A percentile compares a stretch with the other conserved stretches of the same genome.
phyloP scores from a whole-genome alignment of 92 coral and sea anemone genomes.

The Phenganax marumi region DNA sequence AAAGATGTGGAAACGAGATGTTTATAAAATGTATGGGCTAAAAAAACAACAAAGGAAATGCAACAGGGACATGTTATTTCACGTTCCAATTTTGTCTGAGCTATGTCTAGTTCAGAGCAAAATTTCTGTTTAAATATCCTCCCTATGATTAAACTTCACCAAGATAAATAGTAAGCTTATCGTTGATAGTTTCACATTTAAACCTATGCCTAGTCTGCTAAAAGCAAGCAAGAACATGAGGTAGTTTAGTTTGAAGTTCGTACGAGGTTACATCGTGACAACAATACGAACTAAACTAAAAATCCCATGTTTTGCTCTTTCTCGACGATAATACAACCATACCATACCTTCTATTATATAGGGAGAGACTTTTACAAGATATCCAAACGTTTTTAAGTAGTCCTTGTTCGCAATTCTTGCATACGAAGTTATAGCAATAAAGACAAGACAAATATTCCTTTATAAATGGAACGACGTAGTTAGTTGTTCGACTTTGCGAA shows the following conservation, averaged over 20 bases:
- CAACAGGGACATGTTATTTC: conserved; percentile 11
- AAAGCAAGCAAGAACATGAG: conserved; percentile 14
- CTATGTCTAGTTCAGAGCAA: background rate
- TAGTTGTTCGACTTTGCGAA: conserved; percentile 15
- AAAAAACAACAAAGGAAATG: conserved; percentile 8
- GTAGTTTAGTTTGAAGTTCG: background rate
- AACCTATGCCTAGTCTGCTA: background rate
- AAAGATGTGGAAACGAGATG: background rate
- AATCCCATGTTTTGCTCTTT: background rate
- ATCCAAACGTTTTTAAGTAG: background rate
- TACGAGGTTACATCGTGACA: background rate
- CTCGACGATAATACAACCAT: background rate
- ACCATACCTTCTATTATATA: conserved; percentile 17
- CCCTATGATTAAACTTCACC: background rate
- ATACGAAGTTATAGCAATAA: conserved; percentile 24
- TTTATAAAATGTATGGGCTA: conserved; percentile 5
- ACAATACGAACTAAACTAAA: background rate
- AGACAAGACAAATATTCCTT: conserved; percentile 31
- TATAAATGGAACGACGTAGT: conserved; percentile 17
- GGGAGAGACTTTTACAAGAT: conserved; percentile 12
- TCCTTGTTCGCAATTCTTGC: conserved; percentile 22
- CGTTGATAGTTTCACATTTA: background rate
- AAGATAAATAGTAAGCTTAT: background rate
- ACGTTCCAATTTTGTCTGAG: conserved; percentile 6
- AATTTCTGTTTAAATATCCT: conserved; percentile 16